Evolutionary conservation across 1,140 invertebrate genomes (phyloP), one percentile per base, ranked within the genome.

Genomic region (Linepithema humile): DNA sequence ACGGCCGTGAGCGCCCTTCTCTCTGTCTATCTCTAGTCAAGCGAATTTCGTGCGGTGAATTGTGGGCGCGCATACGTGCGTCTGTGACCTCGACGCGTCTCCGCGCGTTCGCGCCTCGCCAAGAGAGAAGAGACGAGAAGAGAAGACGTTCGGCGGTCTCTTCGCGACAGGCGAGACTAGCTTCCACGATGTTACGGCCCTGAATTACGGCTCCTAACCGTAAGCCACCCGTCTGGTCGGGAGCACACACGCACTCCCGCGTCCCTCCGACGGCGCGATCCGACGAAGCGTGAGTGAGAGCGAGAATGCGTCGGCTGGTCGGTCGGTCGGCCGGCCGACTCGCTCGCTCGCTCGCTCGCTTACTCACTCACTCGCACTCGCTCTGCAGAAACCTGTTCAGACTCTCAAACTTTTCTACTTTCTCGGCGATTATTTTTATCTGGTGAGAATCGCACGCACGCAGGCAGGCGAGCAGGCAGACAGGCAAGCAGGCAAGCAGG

Each of bases 341-440:
- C 50, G 45, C 53, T 82, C 48, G 55, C 53, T 82, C 53, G 83
- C 53, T 88, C 86, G 80, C 86, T 86, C 78, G 38, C 38, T 40
- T 40, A 15, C 43, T 45, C 43, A 15, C 43, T 45, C 43, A 15
- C 43, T 45, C 43, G 10, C 43, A 15, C n/a, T 87, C 75, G 89
- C 89, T 89, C 86, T 89, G 91, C 92, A 93, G 90, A 94, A 94
- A 94, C 93, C 93, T 94, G 93, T 94, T 94, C 88, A 88, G 43
- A n/a, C n/a, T 87, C 89, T 87, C 83, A 83, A 89, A 91, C 85
- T 93, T 94, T 93, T 92, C 91, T 91, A 90, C 91, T 93, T 93
- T 94, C 89, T 90, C 91, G 88, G 82, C 87, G 82, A 92, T 91
- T 89, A 91, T 93, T 92, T 91, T 92, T 91, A 89, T 84, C 88